phyloP scores from a whole-genome alignment of 2,113 vertebrate species.

The Hucho hucho region DNA sequence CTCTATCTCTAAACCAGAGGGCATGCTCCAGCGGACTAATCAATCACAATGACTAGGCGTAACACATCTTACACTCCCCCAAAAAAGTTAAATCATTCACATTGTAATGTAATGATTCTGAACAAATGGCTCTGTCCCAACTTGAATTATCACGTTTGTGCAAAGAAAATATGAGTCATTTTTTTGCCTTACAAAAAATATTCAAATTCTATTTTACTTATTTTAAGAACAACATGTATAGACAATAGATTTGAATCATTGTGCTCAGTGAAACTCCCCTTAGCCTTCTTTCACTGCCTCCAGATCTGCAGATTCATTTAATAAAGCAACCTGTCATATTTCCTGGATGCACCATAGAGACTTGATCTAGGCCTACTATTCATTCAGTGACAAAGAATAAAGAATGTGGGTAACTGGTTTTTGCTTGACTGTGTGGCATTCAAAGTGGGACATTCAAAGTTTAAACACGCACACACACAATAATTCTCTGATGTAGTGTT shows the following conservation, averaged over 20 bases:
- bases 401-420: background rate
- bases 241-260: background rate
- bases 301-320: background rate
- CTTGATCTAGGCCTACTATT: background rate
- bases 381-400: no score
- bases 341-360: background rate
- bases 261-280: background rate
- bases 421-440: background rate
- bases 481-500: background rate
- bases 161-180: background rate
- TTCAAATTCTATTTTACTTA: background rate
- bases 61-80: background rate
- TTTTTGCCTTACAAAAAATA: background rate
- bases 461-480: background rate
- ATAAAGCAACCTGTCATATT: background rate
- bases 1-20: no score
- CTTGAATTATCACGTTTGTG: background rate
- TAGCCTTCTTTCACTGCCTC: background rate
- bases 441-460: background rate
- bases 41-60: background rate
- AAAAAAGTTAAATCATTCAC: background rate
- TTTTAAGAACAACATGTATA: background rate
- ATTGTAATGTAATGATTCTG: background rate
- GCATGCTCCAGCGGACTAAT: background rate
- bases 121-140: background rate